Evolutionary conservation across 2,113 vertebrate species (phyloP), one percentile per base, ranked within the genome.

Genomic region (Alces alces): DNA sequence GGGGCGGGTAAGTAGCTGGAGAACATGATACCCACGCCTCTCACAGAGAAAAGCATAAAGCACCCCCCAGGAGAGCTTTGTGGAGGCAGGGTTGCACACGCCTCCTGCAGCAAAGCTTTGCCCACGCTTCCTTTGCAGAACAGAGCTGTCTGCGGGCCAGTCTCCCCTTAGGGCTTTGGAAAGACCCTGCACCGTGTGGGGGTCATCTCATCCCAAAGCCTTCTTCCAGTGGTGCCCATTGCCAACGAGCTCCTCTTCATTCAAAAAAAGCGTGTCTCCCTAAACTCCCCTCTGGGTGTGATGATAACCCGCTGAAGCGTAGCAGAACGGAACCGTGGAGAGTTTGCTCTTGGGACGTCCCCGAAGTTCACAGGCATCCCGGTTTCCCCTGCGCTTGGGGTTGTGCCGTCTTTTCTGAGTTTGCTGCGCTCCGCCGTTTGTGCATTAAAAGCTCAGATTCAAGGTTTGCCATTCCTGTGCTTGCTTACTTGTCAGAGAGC

Each of bases 371-470:
- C 17, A 27, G 0, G 3, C 66, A 1, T 36, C 28, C 11, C 1
- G 2, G 5, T 6, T 23, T 36, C 57, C 85, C 0, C 0, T 1
- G 5, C 8, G 0, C 0, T 28, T 33, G 5, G 0, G 5, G 9
- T n/a, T 11, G 12, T 27, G 1, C 5, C 0, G 0, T 64, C 64
- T 85, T 58, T 27, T 36, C 57, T 36, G 10, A 70, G 27, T 50
- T 12, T 7, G 11, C 66, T 6, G 12, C 25, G 52, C 2, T 27
- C 0, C 7, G 52, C 7, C 8, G 33, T 64, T 1, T 9, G 4
- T 6, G 58, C 2, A 1, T 39, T 50, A 2, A 17, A 28, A 17
- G 54, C 70, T 54, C 1, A 17, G 30, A 17, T 11, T 45, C 54
- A 25, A 36, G 33, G 30, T 3, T 21, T 30, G 30, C 30, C 39